A percentile compares a stretch with the other conserved stretches of the same genome.
Conservation (phyloP, 1,140 invertebrate species). For the Laodelphax striatellus region DNA sequence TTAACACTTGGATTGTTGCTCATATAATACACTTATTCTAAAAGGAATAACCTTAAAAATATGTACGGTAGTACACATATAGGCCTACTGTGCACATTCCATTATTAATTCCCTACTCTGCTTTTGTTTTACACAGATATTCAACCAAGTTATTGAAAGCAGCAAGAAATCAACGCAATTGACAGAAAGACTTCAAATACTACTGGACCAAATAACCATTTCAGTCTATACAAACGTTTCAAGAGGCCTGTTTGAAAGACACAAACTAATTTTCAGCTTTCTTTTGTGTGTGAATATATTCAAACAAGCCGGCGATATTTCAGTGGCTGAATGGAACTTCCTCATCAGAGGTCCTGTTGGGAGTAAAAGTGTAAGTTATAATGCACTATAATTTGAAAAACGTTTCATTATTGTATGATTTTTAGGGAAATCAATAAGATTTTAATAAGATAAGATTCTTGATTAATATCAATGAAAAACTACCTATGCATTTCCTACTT, state of each 20-base stretch:
- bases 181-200: slow-evolving; percentile 45
- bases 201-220: slow-evolving; percentile 64
- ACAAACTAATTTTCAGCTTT: slow-evolving; percentile 82
- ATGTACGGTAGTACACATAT: no score
- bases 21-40: no score
- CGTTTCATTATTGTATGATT: no score
- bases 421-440: no score
- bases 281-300: slow-evolving; percentile 66
- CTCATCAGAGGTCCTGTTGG: slow-evolving; percentile 49
- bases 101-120: no score
- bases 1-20: no score
- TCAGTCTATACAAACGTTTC: slow-evolving; percentile 79
- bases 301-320: slow-evolving; percentile 43
- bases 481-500: no score
- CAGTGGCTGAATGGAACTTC: slow-evolving; percentile 54
- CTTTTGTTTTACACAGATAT: slow-evolving; percentile 43
- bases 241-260: slow-evolving; percentile 77
- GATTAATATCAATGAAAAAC: no score
- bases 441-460: no score
- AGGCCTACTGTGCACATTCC: no score
- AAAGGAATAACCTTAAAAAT: no score
- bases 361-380: slow-evolving; percentile 23
- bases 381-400: no score
- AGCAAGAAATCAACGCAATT: slow-evolving; percentile 54
- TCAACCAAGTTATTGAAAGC: slow-evolving; percentile 58